phyloP scores from a whole-genome alignment of 2,888 invertebrate genomes.

The Beris morrisii region DNA sequence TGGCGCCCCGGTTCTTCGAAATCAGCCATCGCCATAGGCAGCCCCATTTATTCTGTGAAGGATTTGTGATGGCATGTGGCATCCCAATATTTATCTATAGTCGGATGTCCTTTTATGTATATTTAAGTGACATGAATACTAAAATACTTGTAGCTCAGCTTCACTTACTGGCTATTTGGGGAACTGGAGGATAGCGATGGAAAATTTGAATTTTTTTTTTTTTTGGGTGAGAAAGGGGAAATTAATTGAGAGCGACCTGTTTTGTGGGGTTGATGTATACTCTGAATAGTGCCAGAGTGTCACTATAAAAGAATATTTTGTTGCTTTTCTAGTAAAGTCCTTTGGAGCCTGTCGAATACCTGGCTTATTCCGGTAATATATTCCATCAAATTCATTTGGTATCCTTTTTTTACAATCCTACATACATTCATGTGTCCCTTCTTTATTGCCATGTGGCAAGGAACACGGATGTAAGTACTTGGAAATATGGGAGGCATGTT shows the following conservation, averaged over 20 bases:
- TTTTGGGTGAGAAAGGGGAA: not conserved
- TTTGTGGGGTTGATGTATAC: no score
- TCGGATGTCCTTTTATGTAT: slow-evolving; percentile 2
- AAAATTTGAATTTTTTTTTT: slow-evolving; percentile 9
- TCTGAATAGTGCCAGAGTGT: no score
- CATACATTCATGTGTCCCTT: no score
- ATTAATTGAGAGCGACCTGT: slow-evolving; percentile 1
- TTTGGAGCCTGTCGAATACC: no score
- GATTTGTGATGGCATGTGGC: slow-evolving; percentile 18
- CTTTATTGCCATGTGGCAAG: no score
- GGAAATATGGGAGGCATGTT: no score
- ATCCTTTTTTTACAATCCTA: no score
- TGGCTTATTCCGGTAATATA: no score
- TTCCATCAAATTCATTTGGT: no score
- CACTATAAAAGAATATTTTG: no score
- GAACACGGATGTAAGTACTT: no score
- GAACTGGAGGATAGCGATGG: not conserved
- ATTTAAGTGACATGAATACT: slow-evolving; percentile 5
- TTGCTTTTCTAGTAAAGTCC: no score
- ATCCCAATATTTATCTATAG: slow-evolving; percentile 9
- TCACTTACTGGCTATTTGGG: not conserved
- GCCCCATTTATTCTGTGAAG: not conserved
- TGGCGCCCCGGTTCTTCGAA: slow-evolving; percentile 34
- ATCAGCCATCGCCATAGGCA: slow-evolving; percentile 20
- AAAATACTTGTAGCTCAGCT: slow-evolving; percentile 6